These are phyloP conservation scores for Parauchenoglanis ngamensis DNA, from an alignment of 2,797 vertebrate genomes.

Conservation along the genomic window DNA sequence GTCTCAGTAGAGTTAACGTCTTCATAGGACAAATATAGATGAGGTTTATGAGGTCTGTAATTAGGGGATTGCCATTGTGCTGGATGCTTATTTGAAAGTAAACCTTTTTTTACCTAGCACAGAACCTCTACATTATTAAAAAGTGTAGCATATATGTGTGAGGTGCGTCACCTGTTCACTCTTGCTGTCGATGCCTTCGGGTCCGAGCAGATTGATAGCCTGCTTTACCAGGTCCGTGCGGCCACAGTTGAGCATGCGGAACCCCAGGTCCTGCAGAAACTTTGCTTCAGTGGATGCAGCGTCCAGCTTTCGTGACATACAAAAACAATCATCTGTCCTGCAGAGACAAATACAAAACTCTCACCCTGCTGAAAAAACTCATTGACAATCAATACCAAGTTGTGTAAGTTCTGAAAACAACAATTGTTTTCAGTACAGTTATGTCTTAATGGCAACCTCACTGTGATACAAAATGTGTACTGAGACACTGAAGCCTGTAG, in stretches of 20 bases:
- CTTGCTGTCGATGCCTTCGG: conserved; percentile 95
- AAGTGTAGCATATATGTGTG: not conserved
- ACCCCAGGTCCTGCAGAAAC: conserved; percentile 96
- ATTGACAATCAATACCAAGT: not conserved
- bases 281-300: conserved; percentile 93
- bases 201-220: conserved; percentile 90
- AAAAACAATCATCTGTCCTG: conserved; percentile 98
- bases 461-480: not conserved
- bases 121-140: not conserved
- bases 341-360: conserved; percentile 48
- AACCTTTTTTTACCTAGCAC: not conserved
- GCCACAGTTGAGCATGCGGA: conserved; percentile 97
- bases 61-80: not conserved
- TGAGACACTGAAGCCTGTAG: not conserved
- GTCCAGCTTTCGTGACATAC: conserved; percentile 92
- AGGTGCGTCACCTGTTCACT: conserved; percentile 87
- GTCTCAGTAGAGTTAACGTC: not conserved
- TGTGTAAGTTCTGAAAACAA: not conserved
- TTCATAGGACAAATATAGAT: conserved; percentile 28
- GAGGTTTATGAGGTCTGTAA: not conserved
- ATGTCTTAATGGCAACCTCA: not conserved
- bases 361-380: not conserved
- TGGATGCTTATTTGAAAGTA: not conserved
- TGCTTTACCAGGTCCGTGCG: conserved; percentile 96
- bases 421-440: not conserved